Evolutionary conservation across 2,797 vertebrate genomes (phyloP).

Genomic region (Graptemys geographica): DNA sequence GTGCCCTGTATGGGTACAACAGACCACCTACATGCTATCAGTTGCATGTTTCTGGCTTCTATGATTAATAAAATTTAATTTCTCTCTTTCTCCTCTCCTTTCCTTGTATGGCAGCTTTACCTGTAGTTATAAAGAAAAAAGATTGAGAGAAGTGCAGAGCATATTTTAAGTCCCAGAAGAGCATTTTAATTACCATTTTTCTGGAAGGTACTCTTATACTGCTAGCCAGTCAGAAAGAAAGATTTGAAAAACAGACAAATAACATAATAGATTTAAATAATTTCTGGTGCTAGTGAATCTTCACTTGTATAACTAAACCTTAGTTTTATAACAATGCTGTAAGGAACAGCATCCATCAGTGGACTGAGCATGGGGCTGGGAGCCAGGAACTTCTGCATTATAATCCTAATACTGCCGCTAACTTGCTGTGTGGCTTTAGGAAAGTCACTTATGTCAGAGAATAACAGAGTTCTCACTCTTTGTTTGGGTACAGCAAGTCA

Average conservation of each 20-base stretch:
- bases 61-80: not conserved
- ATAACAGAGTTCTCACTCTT: no score
- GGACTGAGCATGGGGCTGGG: not conserved
- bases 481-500: no score
- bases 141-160: not conserved
- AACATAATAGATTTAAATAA: not conserved
- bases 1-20: not conserved
- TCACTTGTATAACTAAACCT: not conserved
- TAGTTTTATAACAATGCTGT: not conserved
- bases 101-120: not conserved
- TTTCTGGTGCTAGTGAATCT: not conserved
- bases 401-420: not conserved
- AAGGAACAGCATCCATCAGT: not conserved
- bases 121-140: not conserved
- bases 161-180: not conserved
- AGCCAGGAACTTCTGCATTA: not conserved
- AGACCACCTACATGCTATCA: not conserved
- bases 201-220: not conserved
- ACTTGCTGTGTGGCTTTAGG: not conserved
- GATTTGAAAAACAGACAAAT: not conserved
- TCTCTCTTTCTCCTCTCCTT: not conserved
- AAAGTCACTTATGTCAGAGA: not conserved
- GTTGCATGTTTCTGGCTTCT: not conserved
- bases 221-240: not conserved
- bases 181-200: not conserved